These are phyloP conservation scores for Tachina lurida DNA, from an alignment of 2,888 invertebrate genomes.

Conservation along the genomic window DNA sequence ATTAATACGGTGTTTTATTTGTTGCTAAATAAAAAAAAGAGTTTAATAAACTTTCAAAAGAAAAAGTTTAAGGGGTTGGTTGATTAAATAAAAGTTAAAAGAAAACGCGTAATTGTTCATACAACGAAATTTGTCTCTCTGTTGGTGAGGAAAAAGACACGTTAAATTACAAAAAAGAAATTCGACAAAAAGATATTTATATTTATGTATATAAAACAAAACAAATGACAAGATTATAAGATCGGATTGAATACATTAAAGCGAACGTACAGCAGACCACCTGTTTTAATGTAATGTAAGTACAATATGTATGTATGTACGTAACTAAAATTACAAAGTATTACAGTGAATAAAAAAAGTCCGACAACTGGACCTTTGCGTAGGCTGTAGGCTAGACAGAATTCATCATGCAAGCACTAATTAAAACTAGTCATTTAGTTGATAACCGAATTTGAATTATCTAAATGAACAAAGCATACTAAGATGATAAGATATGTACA, in stretches of 20 bases:
- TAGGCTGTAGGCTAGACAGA: not conserved
- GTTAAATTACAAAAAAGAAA: not conserved
- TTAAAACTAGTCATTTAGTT: not conserved
- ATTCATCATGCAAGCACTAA: not conserved
- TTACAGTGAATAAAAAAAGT: not conserved
- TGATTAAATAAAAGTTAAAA: not conserved
- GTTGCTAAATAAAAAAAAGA: slow-evolving; percentile 10
- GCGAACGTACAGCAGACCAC: not conserved
- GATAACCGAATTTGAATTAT: not conserved
- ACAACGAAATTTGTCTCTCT: not conserved
- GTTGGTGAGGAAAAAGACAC: not conserved
- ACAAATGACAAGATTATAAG: slow-evolving; percentile 17
- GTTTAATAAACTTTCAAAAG: slow-evolving; percentile 25
- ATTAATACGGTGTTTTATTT: not conserved
- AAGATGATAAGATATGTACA: too few species aligned
- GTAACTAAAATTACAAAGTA: not conserved
- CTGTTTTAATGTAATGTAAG: slow-evolving; percentile 41
- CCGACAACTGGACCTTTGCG: too few species aligned
- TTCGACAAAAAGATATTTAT: not conserved
- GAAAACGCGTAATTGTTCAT: slow-evolving; percentile 21
- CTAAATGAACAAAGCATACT: not conserved
- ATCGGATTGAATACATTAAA: slow-evolving; percentile 9
- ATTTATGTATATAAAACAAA: not conserved
- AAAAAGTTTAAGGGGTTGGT: slow-evolving; percentile 7
- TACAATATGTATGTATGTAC: not conserved